Conservation (phyloP, 2,888 invertebrate genomes). For the Blastobasis lacticolella region DNA sequence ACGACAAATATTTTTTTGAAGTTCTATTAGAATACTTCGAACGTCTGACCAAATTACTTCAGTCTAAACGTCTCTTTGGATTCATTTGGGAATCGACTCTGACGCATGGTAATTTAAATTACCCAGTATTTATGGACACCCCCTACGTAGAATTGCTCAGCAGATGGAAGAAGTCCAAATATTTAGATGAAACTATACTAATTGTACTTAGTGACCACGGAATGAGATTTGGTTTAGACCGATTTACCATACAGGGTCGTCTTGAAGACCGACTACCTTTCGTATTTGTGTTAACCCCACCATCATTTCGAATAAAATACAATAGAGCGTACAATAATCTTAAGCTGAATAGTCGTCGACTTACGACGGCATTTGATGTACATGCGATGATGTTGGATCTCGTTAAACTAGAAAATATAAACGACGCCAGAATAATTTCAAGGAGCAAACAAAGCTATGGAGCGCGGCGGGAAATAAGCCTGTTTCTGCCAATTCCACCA, state of each 20-base stretch:
- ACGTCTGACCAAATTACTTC: too few species aligned
- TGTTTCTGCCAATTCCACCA: conserved; percentile 79
- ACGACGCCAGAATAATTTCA: conserved; percentile 19
- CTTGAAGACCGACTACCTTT: conserved; percentile 89
- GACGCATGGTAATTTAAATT: conserved; percentile 85
- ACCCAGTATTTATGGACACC: conserved; percentile 79
- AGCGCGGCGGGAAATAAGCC: conserved; percentile 76
- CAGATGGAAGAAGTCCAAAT: conserved; percentile 47
- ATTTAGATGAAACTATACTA: conserved; percentile 76
- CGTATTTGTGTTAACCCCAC: conserved; percentile 78
- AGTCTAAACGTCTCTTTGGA: conserved; percentile 67
- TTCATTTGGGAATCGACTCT: conserved; percentile 85
- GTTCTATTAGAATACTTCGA: conserved; percentile 76
- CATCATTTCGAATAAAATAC: conserved; percentile 76
- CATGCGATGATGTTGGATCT: conserved; percentile 82
- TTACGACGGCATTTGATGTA: conserved; percentile 83
- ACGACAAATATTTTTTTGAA: conserved; percentile 75
- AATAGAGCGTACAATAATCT: conserved; percentile 75
- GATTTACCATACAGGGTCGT: conserved; percentile 83
- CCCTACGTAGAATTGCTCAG: conserved; percentile 70
- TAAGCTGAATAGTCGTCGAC: conserved; percentile 72
- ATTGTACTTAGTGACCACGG: conserved; percentile 90
- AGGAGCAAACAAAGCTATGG: conserved; percentile 30
- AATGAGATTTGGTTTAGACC: conserved; percentile 83
- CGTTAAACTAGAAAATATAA: conserved; percentile 46